Percentiles rank a stretch among this genome's conserved stretches.
Conservation (phyloP, 2,113 vertebrate species). For the Dicrurus megarhynchus region DNA sequence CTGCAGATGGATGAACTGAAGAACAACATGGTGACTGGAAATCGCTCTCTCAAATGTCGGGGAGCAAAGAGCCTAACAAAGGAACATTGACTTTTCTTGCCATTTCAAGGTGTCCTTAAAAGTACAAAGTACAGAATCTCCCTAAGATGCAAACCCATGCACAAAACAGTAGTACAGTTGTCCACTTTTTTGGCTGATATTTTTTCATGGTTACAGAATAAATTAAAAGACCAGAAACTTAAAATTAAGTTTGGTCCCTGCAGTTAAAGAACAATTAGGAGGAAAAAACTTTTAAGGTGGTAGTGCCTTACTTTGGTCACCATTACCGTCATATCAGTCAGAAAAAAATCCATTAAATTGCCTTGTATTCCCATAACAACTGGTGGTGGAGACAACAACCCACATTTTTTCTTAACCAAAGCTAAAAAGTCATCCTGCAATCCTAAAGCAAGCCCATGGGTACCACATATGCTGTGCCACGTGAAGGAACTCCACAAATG, state of each 20-base stretch:
- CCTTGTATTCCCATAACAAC: not conserved
- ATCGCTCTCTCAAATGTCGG: not conserved
- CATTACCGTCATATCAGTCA: not conserved
- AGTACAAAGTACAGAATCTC: not conserved
- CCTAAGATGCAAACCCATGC: not conserved
- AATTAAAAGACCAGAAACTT: not conserved
- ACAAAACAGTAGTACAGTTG: not conserved
- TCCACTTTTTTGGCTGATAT: not conserved
- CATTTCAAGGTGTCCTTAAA: not conserved
- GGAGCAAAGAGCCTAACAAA: not conserved
- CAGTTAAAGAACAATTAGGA: not conserved
- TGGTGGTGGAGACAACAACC: not conserved
- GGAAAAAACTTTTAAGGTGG: not conserved
- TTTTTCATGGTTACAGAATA: not conserved
- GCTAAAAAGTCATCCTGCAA: not conserved
- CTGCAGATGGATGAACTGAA: slow-evolving; percentile 75
- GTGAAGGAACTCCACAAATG: not conserved
- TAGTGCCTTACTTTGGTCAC: not conserved
- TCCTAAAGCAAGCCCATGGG: not conserved
- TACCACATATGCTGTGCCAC: accelerated
- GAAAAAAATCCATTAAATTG: not conserved
- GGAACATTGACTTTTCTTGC: not conserved
- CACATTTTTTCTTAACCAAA: not conserved
- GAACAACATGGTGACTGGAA: slow-evolving; percentile 39
- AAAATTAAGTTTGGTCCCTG: not conserved